Conservation (phyloP, 1,140 invertebrate species). For the Procambarus clarkii region DNA sequence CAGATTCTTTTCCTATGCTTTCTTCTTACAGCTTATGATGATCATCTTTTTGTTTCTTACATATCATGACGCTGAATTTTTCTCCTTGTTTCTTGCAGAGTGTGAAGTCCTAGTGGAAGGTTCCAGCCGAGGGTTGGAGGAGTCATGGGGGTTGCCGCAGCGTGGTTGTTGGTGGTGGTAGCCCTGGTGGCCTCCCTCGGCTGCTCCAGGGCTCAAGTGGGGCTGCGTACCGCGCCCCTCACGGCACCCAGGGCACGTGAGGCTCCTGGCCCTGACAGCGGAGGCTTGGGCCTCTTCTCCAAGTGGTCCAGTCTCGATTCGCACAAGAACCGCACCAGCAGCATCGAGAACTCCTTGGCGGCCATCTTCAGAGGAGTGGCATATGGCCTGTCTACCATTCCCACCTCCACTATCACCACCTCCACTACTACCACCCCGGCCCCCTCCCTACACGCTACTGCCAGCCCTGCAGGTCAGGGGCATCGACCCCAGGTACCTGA, state of each 20-base stretch:
- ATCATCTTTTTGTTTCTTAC: background rate
- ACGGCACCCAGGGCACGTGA: background rate
- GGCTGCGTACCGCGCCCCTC: conserved; percentile 29
- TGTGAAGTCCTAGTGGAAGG: background rate
- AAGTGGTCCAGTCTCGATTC: background rate
- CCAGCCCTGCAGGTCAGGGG: background rate
- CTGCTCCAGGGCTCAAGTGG: background rate
- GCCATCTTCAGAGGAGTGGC: conserved; percentile 37
- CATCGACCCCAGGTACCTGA: background rate
- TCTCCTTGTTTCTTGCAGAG: background rate
- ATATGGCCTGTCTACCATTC: conserved; percentile 5
- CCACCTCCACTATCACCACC: conserved; percentile 11
- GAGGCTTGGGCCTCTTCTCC: conserved; percentile 10
- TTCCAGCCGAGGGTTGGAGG: background rate
- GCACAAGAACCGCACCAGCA: conserved; percentile 8
- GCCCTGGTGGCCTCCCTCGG: background rate
- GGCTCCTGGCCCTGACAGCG: background rate
- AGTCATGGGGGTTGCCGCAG: background rate
- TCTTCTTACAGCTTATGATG: no score
- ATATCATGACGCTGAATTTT: background rate
- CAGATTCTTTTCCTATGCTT: background rate
- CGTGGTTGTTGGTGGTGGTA: background rate
- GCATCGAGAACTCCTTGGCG: conserved; percentile 31
- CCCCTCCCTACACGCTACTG: background rate
- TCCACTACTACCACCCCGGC: background rate